Evolutionary conservation across 1,140 invertebrate species (phyloP).

Genomic region (Tenebrio molitor): DNA sequence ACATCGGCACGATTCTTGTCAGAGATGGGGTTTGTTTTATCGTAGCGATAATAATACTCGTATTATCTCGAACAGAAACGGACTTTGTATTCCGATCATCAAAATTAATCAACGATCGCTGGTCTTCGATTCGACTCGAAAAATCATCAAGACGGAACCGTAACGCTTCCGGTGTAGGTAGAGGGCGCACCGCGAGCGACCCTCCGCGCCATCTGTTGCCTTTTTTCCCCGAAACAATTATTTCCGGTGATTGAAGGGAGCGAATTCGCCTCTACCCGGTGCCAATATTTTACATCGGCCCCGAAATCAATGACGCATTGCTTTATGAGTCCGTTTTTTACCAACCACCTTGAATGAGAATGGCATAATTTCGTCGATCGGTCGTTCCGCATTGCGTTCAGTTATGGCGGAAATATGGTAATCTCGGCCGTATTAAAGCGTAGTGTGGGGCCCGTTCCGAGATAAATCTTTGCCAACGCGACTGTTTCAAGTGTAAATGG

Average conservation of each 20-base stretch:
- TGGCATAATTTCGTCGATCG: conserved; percentile 29
- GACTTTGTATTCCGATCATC: too few relatives aligned
- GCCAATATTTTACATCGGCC: conserved; percentile 10
- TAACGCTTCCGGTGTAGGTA: too few relatives aligned
- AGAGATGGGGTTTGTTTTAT: too few relatives aligned
- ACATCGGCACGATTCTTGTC: background rate
- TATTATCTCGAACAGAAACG: too few relatives aligned
- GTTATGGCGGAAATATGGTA: conserved; percentile 27
- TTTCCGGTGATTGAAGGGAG: too few relatives aligned
- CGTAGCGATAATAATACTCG: too few relatives aligned
- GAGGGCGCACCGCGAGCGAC: too few relatives aligned
- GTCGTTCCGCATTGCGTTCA: conserved; percentile 26
- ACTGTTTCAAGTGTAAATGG: conserved; percentile 31
- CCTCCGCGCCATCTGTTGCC: background rate
- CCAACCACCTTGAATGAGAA: conserved; percentile 30
- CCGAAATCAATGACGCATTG: conserved; percentile 30
- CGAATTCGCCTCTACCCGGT: too few relatives aligned
- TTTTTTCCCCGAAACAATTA: too few relatives aligned
- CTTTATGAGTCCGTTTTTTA: conserved; percentile 30
- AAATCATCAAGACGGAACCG: too few relatives aligned
- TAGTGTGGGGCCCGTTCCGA: conserved; percentile 8
- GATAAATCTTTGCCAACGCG: conserved; percentile 6
- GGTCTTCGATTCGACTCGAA: too few relatives aligned
- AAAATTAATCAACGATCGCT: too few relatives aligned
- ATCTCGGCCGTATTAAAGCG: conserved; percentile 9